Percentiles rank a stretch among this genome's conserved stretches.
These are phyloP conservation scores for Halictus quadricinctus DNA, from an alignment of 2,888 invertebrate species.

Conservation along the genomic window DNA sequence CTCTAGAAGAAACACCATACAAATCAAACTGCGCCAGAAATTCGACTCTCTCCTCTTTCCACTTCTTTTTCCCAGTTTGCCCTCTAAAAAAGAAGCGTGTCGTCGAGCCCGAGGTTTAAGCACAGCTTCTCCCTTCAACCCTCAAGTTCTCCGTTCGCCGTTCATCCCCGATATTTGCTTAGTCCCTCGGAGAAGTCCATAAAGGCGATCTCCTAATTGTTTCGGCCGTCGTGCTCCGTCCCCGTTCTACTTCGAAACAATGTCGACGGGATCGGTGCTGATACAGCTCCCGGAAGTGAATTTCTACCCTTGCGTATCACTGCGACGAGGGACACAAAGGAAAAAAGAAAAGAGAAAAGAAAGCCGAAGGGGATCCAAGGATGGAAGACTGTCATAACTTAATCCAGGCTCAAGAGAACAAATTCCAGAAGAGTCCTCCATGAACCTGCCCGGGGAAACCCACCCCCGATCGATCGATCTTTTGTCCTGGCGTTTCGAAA, in stretches of 20 bases:
- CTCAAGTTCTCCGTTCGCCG: neutral
- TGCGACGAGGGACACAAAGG: neutral
- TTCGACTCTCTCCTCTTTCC: neutral
- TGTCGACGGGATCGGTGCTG: conserved; percentile 51
- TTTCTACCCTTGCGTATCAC: conserved; percentile 29
- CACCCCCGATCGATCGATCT: conserved; percentile 34
- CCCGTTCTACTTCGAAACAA: conserved; percentile 59
- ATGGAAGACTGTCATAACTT: conserved; percentile 65
- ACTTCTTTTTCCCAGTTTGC: neutral
- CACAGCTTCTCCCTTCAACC: neutral
- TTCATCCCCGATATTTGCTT: conserved; percentile 51
- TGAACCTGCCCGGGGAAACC: neutral
- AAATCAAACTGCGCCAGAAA: neutral
- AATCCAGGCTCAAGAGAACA: conserved; percentile 63
- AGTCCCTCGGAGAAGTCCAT: conserved; percentile 28
- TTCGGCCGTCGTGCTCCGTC: conserved; percentile 26
- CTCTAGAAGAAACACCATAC: neutral
- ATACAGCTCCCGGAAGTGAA: conserved; percentile 44
- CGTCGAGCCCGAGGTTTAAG: neutral
- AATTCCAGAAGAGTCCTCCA: conserved; percentile 50
- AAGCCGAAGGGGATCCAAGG: conserved; percentile 17
- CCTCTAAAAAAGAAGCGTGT: neutral
- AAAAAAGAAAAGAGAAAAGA: conserved; percentile 2
- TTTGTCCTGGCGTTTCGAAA: conserved; percentile 29
- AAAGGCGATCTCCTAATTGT: conserved; percentile 57